Conservation (phyloP, 2,797 vertebrate species). For the Fringilla coelebs region DNA sequence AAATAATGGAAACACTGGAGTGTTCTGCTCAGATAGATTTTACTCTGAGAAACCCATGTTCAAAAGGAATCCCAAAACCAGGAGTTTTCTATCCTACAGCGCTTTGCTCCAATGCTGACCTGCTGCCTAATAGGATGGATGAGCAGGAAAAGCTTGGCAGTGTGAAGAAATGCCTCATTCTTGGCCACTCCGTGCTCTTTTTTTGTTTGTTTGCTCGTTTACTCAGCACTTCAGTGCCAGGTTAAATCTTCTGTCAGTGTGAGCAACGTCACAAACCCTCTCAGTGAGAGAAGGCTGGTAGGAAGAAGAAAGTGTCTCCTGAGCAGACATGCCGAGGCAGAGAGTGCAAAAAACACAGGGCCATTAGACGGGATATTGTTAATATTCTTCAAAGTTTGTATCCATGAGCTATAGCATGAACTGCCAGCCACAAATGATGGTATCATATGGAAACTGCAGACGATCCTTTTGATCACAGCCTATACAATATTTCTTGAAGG, state of each 20-base stretch:
- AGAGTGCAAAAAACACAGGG: neutral
- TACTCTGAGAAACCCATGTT: neutral
- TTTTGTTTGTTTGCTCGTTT: slow-evolving; percentile 9
- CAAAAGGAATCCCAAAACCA: neutral
- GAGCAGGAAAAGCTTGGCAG: neutral
- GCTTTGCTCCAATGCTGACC: neutral
- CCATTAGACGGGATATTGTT: slow-evolving; percentile 32
- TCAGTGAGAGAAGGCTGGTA: neutral
- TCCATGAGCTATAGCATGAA: slow-evolving; percentile 6
- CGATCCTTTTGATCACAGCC: neutral
- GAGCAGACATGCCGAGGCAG: neutral
- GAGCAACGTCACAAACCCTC: neutral
- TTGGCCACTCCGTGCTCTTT: neutral
- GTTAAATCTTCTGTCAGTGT: neutral
- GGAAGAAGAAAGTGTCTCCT: neutral
- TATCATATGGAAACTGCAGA: slow-evolving; percentile 31
- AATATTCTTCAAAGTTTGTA: slow-evolving; percentile 46
- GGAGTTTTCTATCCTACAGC: neutral
- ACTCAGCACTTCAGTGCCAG: neutral
- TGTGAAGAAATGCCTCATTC: slow-evolving; percentile 10
- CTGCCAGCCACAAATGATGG: slow-evolving; percentile 27
- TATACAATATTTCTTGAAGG: slow-evolving; percentile 9
- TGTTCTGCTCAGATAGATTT: neutral
- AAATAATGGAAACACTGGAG: neutral
- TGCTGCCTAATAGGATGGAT: neutral